Conservation (phyloP, 2,113 vertebrate genomes). For the Lathamus discolor region DNA sequence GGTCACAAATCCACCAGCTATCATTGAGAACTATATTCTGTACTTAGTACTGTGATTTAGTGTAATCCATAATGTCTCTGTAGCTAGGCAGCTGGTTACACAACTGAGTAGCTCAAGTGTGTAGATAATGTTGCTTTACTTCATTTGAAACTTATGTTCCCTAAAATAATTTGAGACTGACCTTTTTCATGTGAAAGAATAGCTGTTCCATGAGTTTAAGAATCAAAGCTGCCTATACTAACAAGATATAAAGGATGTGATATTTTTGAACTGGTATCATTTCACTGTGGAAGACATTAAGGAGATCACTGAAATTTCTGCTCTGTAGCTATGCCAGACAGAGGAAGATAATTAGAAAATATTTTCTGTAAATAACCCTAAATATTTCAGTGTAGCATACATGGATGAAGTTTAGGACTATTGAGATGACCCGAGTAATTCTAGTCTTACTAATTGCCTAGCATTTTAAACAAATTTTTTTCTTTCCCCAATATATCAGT, state of each 20-base stretch:
- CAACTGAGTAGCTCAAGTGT: neutral
- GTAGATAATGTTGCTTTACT: neutral
- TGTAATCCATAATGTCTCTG: neutral
- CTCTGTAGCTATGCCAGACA: neutral
- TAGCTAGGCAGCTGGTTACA: neutral
- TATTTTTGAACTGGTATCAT: neutral
- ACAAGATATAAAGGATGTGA: neutral
- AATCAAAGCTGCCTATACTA: neutral
- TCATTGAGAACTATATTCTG: neutral
- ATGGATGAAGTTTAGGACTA: neutral
- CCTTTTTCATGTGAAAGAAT: neutral
- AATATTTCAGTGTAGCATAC: neutral
- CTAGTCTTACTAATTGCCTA: neutral
- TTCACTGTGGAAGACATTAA: neutral
- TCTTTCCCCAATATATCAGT: neutral
- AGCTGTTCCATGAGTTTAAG: neutral
- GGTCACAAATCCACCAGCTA: conserved; percentile 19
- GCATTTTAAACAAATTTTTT: neutral
- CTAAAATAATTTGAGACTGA: conserved; percentile 18
- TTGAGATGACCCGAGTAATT: neutral
- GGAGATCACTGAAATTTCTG: neutral
- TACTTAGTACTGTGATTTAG: neutral
- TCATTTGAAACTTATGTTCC: neutral
- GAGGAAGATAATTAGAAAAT: neutral
- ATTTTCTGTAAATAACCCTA: neutral